Conservation (phyloP, 1,140 invertebrate species). For the Drosophila micromelanica region DNA sequence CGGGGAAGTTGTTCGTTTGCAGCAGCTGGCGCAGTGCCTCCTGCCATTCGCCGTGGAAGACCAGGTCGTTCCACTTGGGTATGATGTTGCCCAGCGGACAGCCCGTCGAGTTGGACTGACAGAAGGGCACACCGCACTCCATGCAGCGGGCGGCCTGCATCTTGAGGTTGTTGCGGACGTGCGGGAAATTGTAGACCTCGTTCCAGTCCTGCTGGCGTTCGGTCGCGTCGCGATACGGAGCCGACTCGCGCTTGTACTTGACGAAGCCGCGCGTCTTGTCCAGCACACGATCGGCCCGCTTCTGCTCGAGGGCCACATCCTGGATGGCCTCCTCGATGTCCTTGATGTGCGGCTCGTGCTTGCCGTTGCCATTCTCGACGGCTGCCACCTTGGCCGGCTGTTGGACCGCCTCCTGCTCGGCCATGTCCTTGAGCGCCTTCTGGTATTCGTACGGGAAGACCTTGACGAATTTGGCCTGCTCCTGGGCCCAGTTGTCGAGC, state of each 20-base stretch:
- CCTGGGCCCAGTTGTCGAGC: conserved; percentile 92
- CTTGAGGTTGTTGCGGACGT: conserved; percentile 94
- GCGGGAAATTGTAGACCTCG: conserved; percentile 96
- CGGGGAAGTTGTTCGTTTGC: conserved; percentile 99
- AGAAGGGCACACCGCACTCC: conserved; percentile 99
- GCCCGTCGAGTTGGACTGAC: conserved; percentile 96
- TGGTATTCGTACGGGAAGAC: conserved; percentile 99
- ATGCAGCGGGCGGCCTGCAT: conserved; percentile 98
- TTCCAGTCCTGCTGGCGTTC: conserved; percentile 97
- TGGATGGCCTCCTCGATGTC: conserved; percentile 96
- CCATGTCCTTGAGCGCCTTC: conserved; percentile 91
- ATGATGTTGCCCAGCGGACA: conserved; percentile 99
- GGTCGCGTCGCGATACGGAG: conserved; percentile 92
- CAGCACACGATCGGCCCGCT: conserved; percentile 91
- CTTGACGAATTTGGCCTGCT: conserved; percentile 94
- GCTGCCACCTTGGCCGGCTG: conserved; percentile 83
- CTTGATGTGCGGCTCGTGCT: conserved; percentile 86
- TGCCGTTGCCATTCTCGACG: conserved; percentile 85
- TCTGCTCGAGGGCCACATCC: conserved; percentile 90
- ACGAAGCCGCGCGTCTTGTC: conserved; percentile 98
- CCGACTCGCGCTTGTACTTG: conserved; percentile 96
- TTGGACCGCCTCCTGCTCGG: conserved; percentile 86
- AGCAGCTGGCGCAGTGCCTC: conserved; percentile 97
- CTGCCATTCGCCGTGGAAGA: conserved; percentile 97
- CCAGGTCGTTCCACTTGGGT: conserved; percentile 99